Base-by-base conservation (phyloP, 2,113 vertebrate species). In the Melanostigma gelatinosum region DNA sequence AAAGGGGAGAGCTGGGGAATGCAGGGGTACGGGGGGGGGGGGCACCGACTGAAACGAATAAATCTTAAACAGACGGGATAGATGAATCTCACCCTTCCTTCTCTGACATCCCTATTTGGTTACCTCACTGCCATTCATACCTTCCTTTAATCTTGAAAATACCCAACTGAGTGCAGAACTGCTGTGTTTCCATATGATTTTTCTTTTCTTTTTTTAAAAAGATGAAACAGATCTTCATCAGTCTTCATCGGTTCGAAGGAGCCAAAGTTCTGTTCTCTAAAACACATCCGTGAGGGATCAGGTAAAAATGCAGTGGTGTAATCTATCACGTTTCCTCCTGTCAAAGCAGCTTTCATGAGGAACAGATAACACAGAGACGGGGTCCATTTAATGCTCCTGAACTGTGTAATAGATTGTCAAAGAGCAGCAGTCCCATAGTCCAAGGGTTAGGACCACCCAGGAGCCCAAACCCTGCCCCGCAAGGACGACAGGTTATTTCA, bases 1-100 rank as follows among this genome's bases (percentile, higher is more conserved):
- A 76, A 67, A 85, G 71, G 72, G 79, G 79, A 74, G 81, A 62
- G 83, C 67, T 29, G 57, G 82, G 75, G 83, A 90, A 86, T 85
- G 85, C 54, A 76, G 63, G 38, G 69, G 83, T 81, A 72, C 60
- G 32, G 29, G 36, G 13, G 34, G 34, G 3, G 13, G 15, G 12
- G 32, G 38, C 65, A 32, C 65, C 8, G 63, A 76, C 57, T 24
- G 29, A 76, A 58, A 70, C 77, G 44, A 72, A 88, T 87, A 85
- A 81, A 91, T 85, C 85, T 75, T 11, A 34, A 81, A 84, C 48
- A 77, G 75, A 80, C 73, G 38, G 71, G 52, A 80, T 20, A 12
- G 64, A 76, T 63, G 68, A 13, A 65, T 71, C 78, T 44, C 12
- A 68, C 15, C 42, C 40, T 44, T 70, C 58, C 65, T n/a, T 46